phyloP scores from a whole-genome alignment of 1,140 invertebrate species.

The Heliothis virescens region DNA sequence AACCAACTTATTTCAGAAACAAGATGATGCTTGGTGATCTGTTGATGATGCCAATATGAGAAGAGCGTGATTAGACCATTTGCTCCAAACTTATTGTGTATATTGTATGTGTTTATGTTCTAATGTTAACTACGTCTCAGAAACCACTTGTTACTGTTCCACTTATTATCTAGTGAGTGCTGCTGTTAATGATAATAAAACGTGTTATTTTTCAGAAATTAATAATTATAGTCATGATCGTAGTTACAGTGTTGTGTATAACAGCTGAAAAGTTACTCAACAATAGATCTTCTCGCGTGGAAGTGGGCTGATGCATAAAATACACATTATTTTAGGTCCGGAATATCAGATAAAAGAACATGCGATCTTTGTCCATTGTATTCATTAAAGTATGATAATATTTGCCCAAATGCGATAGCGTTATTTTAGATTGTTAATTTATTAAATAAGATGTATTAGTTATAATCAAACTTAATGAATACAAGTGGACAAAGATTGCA shows the following conservation, averaged over 20 bases:
- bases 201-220: neutral
- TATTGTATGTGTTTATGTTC: neutral
- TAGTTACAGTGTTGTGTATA: constrained; percentile 29
- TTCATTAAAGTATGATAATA: constrained; percentile 31
- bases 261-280: constrained; percentile 73
- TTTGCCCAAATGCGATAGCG: neutral
- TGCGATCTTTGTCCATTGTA: constrained; percentile 2
- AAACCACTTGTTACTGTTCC: constrained; percentile 83
- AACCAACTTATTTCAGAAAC: too few species aligned
- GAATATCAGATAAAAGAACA: constrained; percentile 33
- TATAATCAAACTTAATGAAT: constrained; percentile 32
- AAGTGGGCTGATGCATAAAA: constrained; percentile 86
- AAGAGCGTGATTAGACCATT: too few species aligned
- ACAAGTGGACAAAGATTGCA: too few species aligned
- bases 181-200: constrained; percentile 71
- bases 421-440: constrained; percentile 15
- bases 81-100: too few species aligned
- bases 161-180: constrained; percentile 81
- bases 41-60: too few species aligned
- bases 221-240: constrained; percentile 9
- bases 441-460: neutral
- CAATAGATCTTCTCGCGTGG: constrained; percentile 84
- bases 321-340: constrained; percentile 74
- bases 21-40: too few species aligned
- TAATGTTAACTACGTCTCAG: constrained; percentile 76